Conservation (phyloP, 2,113 vertebrate species). For the Seriola aureovittata region DNA sequence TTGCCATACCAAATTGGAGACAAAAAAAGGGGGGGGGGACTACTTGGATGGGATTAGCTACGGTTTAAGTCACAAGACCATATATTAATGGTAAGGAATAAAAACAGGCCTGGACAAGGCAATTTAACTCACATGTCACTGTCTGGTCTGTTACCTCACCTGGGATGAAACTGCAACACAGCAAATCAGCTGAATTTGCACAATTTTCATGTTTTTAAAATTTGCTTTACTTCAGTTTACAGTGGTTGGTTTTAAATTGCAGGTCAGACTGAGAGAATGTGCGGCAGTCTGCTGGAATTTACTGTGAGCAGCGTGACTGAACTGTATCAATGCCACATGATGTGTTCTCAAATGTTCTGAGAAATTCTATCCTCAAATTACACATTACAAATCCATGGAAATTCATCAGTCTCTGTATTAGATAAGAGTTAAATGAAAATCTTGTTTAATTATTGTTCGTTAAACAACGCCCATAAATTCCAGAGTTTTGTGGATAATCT, state of each 20-base stretch:
- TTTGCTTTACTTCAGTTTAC: neutral
- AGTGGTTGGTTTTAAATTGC: neutral
- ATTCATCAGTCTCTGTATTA: neutral
- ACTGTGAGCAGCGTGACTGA: neutral
- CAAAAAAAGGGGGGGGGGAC: neutral
- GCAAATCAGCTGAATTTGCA: neutral
- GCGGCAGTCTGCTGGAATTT: neutral
- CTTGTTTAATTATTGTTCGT: neutral
- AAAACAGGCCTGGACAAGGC: slow-evolving; percentile 3
- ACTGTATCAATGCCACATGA: neutral
- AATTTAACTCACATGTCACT: neutral
- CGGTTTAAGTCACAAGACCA: slow-evolving; percentile 8
- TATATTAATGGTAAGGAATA: neutral
- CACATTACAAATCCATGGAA: neutral
- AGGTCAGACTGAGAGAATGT: neutral
- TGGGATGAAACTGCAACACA: neutral
- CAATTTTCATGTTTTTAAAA: neutral
- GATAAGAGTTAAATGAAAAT: neutral
- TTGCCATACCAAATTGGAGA: slow-evolving; percentile 1
- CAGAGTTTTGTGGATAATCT: neutral
- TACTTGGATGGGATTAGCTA: neutral
- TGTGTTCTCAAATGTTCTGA: neutral
- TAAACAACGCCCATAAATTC: neutral
- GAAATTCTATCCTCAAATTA: neutral
- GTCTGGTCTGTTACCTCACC: neutral